Evolutionary conservation across 2,113 vertebrate genomes (phyloP), one percentile per base, ranked within the genome.

Genomic region (Perognathus longimembris): DNA sequence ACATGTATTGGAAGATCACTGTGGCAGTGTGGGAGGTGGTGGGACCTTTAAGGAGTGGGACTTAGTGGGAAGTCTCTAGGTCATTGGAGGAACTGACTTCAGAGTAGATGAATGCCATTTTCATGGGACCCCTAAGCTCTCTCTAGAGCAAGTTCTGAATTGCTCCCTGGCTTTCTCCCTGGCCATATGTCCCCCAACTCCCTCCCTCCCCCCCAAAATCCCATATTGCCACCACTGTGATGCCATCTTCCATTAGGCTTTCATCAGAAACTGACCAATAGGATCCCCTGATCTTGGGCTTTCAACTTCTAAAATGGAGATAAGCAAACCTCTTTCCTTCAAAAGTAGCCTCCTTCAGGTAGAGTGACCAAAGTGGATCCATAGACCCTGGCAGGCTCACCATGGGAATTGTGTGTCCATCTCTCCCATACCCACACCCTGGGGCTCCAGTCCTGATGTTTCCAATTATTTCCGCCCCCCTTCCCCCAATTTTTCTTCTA

Each of bases 401-500:
- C 73, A 18, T 85, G 40, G 57, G 45, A 86, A 91, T 26, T 5
- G 5, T 22, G 24, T 69, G 36, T n/a, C 57, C 38, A 20, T 75
- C 67, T 45, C 6, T 79, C 70, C 61, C 18, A 12, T 14, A 28
- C 32, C 42, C 63, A 76, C 34, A 36, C 57, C 22, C 69, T 50
- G 30, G 22, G 24, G 32, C 15, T 81, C 5, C 32, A n/a, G 22
- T 21, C 50, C 74, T 57, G 22, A n/a, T 50, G 50, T 67, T 93
- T 85, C 78, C 74, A 57, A 61, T 71, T 79, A 50, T 79, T 85
- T 26, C 38, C 6, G 45, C 45, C 8, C 4, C 95, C 78, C 70
- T n/a, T n/a, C n/a, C n/a, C n/a, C 64, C 36, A 67, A 40, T 61
- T 61, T 92, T 90, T 69, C n/a, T 89, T 85, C 86, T 54, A 28